Conservation (phyloP, 2,888 invertebrate genomes). For the Synergus laeviventris region DNA sequence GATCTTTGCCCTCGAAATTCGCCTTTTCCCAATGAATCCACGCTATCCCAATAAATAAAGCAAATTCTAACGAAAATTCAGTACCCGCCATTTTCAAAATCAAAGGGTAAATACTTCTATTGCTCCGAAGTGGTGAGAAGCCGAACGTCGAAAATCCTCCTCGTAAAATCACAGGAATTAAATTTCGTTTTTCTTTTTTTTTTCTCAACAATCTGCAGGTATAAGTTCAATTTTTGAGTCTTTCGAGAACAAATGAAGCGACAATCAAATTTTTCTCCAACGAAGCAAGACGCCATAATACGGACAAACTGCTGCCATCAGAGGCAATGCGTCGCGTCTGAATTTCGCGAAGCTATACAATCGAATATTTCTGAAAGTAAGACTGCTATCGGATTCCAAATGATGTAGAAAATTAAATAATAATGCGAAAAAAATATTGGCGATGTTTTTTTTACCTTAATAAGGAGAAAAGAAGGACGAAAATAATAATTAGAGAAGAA, state of each 20-base stretch:
- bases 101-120: constrained; percentile 54
- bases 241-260: neutral
- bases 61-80: constrained; percentile 56
- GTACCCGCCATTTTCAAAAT: constrained; percentile 74
- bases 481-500: constrained; percentile 4
- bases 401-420: neutral
- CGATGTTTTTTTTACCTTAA: constrained; percentile 40
- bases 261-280: neutral
- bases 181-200: neutral
- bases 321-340: constrained; percentile 7
- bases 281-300: constrained; percentile 40
- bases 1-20: neutral
- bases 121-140: constrained; percentile 26
- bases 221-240: neutral
- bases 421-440: constrained; percentile 37
- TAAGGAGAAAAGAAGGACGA: neutral
- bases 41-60: neutral
- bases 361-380: constrained; percentile 55
- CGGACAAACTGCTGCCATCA: constrained; percentile 25
- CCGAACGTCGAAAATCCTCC: constrained; percentile 18
- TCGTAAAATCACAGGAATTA: constrained; percentile 1
- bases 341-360: neutral
- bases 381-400: neutral
- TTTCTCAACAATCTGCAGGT: neutral
- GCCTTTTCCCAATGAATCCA: neutral